A percentile compares a stretch with the other conserved stretches of the same genome.
These are phyloP conservation scores for Tridacna gigas DNA, from an alignment of 2,888 invertebrate genomes.

Conservation along the genomic window DNA sequence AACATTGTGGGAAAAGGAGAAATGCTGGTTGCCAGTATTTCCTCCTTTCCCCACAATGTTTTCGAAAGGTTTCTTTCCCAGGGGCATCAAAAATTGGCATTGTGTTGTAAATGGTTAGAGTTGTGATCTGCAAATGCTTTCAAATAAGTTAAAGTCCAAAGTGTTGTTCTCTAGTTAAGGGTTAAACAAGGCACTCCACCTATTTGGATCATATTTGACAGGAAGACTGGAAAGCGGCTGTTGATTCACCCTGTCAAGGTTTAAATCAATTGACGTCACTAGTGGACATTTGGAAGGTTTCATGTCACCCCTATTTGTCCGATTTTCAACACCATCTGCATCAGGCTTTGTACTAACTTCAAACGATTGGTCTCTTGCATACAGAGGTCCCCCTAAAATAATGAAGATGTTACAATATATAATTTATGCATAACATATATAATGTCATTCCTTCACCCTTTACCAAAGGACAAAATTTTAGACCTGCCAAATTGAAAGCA, in stretches of 20 bases:
- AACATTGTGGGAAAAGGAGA: too few species aligned
- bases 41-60: too few species aligned
- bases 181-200: constrained; percentile 44
- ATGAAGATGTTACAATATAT: neutral
- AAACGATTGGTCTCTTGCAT: constrained; percentile 2
- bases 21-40: too few species aligned
- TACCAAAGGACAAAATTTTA: too few species aligned
- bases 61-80: too few species aligned
- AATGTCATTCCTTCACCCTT: too few species aligned
- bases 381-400: constrained; percentile 13
- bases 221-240: constrained; percentile 65
- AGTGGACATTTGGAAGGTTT: neutral
- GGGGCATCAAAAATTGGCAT: too few species aligned
- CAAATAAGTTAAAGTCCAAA: neutral
- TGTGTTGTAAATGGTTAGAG: too few species aligned
- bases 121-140: too few species aligned
- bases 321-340: neutral
- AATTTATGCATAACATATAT: too few species aligned
- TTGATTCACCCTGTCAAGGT: constrained; percentile 72
- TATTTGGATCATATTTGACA: constrained; percentile 73
- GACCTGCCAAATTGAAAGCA: too few species aligned
- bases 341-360: neutral
- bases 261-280: neutral
- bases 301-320: neutral
- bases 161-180: neutral